Percentiles rank a stretch among this genome's conserved stretches.
These are phyloP conservation scores for Anguilla anguilla DNA, from an alignment of 2,797 vertebrate species.

Conservation along the genomic window DNA sequence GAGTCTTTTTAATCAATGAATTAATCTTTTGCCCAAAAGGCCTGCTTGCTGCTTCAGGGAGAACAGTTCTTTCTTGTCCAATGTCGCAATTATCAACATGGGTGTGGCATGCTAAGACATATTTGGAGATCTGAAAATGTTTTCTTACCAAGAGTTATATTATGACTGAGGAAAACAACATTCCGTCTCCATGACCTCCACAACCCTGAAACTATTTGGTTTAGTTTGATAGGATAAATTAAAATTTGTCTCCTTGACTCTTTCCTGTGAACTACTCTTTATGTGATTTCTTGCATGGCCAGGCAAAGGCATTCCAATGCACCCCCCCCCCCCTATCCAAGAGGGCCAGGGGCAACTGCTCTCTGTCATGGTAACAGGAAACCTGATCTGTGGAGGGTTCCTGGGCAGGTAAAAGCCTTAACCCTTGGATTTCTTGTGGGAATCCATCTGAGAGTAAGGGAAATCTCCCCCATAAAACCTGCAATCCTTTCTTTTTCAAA, in stretches of 20 bases:
- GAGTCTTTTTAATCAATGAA: background rate
- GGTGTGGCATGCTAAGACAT: background rate
- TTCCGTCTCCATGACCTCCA: background rate
- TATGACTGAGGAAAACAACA: background rate
- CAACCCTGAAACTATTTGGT: background rate
- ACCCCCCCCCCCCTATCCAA: background rate
- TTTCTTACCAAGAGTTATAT: too few relatives aligned
- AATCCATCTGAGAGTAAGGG: background rate
- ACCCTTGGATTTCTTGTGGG: background rate
- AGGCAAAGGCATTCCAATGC: background rate
- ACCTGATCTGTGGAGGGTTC: conserved; percentile 1
- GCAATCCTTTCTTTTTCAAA: background rate
- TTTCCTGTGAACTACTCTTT: background rate
- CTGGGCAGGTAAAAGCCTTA: background rate
- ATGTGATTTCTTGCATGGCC: background rate
- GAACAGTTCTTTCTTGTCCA: background rate
- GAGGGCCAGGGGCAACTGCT: background rate
- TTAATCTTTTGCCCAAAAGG: background rate
- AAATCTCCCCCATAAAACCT: background rate
- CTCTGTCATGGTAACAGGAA: background rate
- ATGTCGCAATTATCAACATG: background rate
- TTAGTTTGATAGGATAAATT: background rate
- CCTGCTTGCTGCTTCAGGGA: background rate
- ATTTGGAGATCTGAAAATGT: background rate
- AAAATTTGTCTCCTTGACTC: background rate